phyloP scores from a whole-genome alignment of 2,888 invertebrate genomes.

The Pelosia muscerda region DNA sequence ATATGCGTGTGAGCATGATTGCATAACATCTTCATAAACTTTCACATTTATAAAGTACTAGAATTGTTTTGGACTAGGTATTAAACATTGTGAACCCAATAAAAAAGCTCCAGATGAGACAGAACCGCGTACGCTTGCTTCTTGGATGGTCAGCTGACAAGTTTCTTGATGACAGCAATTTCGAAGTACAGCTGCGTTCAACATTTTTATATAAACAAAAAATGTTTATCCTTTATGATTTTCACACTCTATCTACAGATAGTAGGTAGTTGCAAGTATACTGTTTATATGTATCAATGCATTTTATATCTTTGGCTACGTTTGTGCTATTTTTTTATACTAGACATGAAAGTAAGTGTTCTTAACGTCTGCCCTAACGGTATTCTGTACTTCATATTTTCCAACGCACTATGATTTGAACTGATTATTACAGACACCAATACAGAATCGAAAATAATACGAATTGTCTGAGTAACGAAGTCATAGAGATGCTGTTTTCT shows the following conservation, averaged over 20 bases:
- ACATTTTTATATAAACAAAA: constrained; percentile 49
- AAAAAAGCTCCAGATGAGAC: constrained; percentile 21
- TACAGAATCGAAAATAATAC: constrained; percentile 63
- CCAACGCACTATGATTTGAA: constrained; percentile 70
- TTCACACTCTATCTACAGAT: background rate
- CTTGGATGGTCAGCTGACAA: constrained; percentile 57
- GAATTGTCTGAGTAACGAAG: constrained; percentile 41
- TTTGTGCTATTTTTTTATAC: background rate
- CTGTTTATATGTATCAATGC: background rate
- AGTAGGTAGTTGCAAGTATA: background rate
- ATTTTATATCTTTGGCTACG: background rate
- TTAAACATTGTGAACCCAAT: background rate
- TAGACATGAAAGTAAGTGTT: constrained; percentile 52
- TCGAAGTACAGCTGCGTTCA: constrained; percentile 51
- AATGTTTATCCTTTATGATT: background rate
- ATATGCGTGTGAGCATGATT: too few relatives aligned
- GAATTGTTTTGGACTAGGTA: background rate
- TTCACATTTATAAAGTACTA: too few relatives aligned
- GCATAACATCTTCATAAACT: too few relatives aligned
- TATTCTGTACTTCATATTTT: constrained; percentile 54
- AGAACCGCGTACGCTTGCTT: constrained; percentile 26
- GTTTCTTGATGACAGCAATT: constrained; percentile 72
- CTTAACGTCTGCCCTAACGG: constrained; percentile 58
- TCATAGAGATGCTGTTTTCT: constrained; percentile 32
- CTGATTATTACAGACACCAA: constrained; percentile 64